Evolutionary conservation across 2,113 vertebrate genomes (phyloP), one percentile per base, ranked within the genome.

Genomic region (Microtus montanus): DNA sequence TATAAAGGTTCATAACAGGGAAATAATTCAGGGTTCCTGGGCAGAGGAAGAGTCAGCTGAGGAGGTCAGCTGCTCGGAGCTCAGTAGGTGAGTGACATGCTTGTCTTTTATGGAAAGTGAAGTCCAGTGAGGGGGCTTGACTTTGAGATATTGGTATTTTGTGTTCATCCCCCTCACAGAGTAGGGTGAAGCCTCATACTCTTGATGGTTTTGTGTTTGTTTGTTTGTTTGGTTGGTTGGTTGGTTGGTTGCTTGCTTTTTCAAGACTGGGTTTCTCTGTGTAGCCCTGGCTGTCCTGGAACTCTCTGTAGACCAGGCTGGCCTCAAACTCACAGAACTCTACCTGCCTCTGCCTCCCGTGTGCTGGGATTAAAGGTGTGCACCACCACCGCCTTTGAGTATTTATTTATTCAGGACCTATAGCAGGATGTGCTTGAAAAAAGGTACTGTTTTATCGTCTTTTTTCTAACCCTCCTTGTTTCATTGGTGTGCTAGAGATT

Each of bases 1-100:
- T 98, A 98, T 98, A 98, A 98, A 98, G 94, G 96, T 91, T 47
- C 73, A 71, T 84, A 92, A 93, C 52, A 58, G 80, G 78, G 87
- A 97, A 92, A 95, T 49, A 15, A 80, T 92, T 95, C 52, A 54
- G 79, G 17, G 87, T 95, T 93, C 93, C 47, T 70, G 83, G 90
- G 80, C 71, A 77, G 86, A 90, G 41, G n/a, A 83, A 63, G 38
- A 13, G 85, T 12, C 73, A 92, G 78, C 26, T n/a, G 90, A 80
- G 24, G 78, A 61, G 93, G 86, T 94, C 78, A 80, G 41, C 71
- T 78, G 58, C 61, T 64, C 38, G 75, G 79, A 92, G 66, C 19
- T 95, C 49, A 44, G 49, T 74, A 70, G 63, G 92, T 97, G 93
- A 98, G 92, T 61, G 85, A 80, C 75, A 15, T 95, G n/a, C 49